Evolutionary conservation across 1,140 invertebrate species (phyloP), one percentile per base, ranked within the genome.

Genomic region (fruit fly (Drosophila melanogaster)): DNA sequence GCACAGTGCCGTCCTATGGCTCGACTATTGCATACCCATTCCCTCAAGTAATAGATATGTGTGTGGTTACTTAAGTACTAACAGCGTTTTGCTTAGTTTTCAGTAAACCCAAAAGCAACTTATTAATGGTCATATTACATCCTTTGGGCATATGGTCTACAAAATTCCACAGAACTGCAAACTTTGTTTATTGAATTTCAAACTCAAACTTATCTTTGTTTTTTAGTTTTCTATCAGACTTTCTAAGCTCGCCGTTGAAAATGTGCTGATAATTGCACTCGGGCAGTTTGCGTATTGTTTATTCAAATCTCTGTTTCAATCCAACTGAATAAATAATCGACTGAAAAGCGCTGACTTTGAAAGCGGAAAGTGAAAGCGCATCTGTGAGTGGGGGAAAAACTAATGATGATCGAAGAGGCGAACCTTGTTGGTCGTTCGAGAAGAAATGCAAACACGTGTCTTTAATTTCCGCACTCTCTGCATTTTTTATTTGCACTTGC

Each of bases 301-400:
- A 46, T 33, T 57, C 12, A 44, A 33, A 59, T 59, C 56, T 24
- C n/a, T 17, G 11, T 22, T 37, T n/a, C 6, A 22, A 26, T 17
- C 33, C 17, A 64, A 51, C 51, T 70, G 47, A 40, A 57, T 19
- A 55, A 37, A 51, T 40, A 75, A 10, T 56, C 26, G 14, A 11
- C 33, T 54, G 19, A 50, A 50, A 59, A 50, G 17, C 26, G 47
- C 44, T 33, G 47, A 53, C 47, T 50, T 17, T 77, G 43, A 60
- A 67, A 66, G 62, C 50, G 49, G 61, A 79, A 79, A 73, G 77
- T 73, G 77, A 79, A 79, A 79, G 77, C 57, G 26, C 30, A 15
- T 26, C 51, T 62, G 59, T 50, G 41, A 53, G 17, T 30, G 33
- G 59, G 30, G 59, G 53, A 30, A 41, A 58, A 79, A 59, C 62